Percentiles rank a stretch among this genome's conserved stretches.
Evolutionary conservation across 2,797 vertebrate species (phyloP).

Genomic region (Crocodylus rhombifer): DNA sequence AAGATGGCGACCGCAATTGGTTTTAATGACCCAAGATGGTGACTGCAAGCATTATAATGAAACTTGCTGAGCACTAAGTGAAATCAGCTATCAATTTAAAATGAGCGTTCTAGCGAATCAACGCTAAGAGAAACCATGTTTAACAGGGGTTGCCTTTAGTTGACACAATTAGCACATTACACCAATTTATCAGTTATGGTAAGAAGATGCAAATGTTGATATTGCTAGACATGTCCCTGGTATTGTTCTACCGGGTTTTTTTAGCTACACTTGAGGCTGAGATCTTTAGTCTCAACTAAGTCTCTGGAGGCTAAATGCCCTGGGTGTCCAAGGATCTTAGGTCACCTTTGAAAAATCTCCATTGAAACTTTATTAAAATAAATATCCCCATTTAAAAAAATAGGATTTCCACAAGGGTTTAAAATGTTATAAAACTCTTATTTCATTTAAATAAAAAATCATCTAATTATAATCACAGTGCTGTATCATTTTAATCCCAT

Average conservation of each 20-base stretch:
- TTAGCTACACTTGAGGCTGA: neutral
- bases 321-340: neutral
- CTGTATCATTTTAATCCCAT: slow-evolving; percentile 6
- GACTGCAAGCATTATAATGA: no score
- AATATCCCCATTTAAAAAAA: neutral
- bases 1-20: no score
- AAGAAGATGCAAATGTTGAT: slow-evolving; percentile 10
- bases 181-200: neutral
- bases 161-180: neutral
- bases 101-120: no score
- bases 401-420: neutral
- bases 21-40: no score
- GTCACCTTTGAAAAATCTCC: neutral
- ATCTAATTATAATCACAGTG: neutral
- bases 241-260: slow-evolving; percentile 20
- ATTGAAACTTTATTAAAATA: neutral
- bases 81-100: no score
- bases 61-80: no score
- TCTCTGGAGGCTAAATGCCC: neutral
- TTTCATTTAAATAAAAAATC: neutral
- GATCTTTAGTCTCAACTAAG: neutral
- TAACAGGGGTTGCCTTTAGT: neutral
- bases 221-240: neutral
- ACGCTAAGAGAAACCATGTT: no score
- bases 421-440: neutral